Evolutionary conservation across 2,888 invertebrate species (phyloP).

Genomic region (Drosophila mimica): DNA sequence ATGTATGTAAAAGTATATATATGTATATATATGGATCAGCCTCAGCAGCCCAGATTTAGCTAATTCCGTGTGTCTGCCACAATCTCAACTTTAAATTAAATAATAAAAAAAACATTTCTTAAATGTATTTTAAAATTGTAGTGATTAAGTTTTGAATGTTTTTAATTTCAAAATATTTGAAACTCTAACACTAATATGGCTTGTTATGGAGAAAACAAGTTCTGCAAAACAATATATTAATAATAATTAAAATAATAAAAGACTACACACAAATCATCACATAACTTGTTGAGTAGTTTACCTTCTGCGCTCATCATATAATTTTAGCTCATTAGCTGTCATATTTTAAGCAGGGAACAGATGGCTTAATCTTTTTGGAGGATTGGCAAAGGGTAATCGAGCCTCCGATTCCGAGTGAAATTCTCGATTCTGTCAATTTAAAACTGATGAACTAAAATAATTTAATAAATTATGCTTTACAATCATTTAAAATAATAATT

Average conservation of each 20-base stretch:
- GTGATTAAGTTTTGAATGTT: constrained; percentile 48
- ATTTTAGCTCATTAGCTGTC: background rate
- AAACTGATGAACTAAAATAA: background rate
- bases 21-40: background rate
- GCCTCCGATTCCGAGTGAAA: too few relatives aligned
- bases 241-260: constrained; percentile 20
- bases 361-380: too few relatives aligned
- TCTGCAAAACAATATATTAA: constrained; percentile 49
- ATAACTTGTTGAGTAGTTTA: background rate
- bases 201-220: constrained; percentile 74
- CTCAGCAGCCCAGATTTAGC: background rate
- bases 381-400: too few relatives aligned
- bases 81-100: background rate
- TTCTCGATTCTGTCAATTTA: background rate
- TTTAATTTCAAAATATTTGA: constrained; percentile 64
- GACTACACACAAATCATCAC: constrained; percentile 24
- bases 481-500: background rate
- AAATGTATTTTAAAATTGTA: constrained; percentile 44
- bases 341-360: too few relatives aligned
- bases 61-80: background rate
- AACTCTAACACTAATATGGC: constrained; percentile 83
- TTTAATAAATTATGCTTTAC: background rate
- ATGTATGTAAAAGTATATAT: background rate
- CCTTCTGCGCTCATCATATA: background rate
- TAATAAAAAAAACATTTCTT: constrained; percentile 12